A percentile compares a stretch with the other conserved stretches of the same genome.
These are phyloP conservation scores for Eulimnadia texana DNA, from an alignment of 1,140 invertebrate genomes.

Conservation along the genomic window DNA sequence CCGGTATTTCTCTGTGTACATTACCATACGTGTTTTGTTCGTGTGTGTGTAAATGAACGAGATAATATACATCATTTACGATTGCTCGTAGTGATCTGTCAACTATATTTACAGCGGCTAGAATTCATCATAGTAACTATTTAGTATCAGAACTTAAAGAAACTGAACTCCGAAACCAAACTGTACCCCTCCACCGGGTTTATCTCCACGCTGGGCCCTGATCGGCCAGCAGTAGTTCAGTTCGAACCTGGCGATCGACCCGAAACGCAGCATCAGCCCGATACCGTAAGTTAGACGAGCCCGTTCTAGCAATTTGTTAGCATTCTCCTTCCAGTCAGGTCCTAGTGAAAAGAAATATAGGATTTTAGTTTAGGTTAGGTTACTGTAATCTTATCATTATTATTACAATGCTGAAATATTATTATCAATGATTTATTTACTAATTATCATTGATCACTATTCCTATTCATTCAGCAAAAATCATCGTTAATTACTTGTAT, in stretches of 20 bases:
- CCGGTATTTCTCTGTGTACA: no score
- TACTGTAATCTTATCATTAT: not conserved
- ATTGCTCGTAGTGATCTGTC: no score
- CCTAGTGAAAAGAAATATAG: slow-evolving; percentile 16
- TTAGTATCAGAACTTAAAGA: slow-evolving; percentile 29
- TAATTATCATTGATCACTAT: no score
- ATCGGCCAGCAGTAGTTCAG: slow-evolving; percentile 68
- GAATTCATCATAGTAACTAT: no score
- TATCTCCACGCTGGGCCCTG: slow-evolving; percentile 34
- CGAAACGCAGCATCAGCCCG: slow-evolving; percentile 61
- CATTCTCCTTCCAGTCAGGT: slow-evolving; percentile 25
- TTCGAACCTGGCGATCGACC: slow-evolving; percentile 61
- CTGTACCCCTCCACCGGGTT: slow-evolving; percentile 43
- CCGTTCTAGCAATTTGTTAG: slow-evolving; percentile 23
- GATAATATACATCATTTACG: no score
- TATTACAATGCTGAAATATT: no score
- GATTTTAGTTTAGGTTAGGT: not conserved
- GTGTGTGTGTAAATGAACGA: no score
- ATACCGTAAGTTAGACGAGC: slow-evolving; percentile 46
- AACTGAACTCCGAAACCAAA: slow-evolving; percentile 55
- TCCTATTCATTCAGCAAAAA: no score
- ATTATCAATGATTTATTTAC: no score
- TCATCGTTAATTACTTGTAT: no score
- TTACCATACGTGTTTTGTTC: no score
- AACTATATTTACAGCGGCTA: no score